Conservation (phyloP, 2,113 vertebrate species). For the Phoxinus phoxinus region DNA sequence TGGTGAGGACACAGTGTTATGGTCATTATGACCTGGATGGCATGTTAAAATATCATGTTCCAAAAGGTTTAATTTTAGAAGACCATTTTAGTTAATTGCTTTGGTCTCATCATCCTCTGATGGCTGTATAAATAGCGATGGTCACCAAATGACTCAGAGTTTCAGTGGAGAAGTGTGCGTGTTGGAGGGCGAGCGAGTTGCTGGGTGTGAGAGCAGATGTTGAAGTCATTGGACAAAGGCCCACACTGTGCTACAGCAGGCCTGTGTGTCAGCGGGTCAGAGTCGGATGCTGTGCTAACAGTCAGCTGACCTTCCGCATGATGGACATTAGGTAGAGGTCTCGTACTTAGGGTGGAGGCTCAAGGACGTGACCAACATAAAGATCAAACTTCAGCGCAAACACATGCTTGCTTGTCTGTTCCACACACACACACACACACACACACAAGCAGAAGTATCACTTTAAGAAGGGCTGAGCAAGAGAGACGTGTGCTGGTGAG, state of each 20-base stretch:
- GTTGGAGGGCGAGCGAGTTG: constrained; percentile 20
- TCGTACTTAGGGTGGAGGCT: constrained; percentile 50
- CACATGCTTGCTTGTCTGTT: constrained; percentile 36
- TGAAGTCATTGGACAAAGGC: constrained; percentile 53
- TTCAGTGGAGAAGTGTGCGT: constrained; percentile 7
- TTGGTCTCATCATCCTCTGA: constrained; percentile 12
- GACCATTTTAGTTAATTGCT: constrained; percentile 9
- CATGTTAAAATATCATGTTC: neutral
- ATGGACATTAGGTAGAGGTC: constrained; percentile 73
- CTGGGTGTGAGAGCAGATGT: constrained; percentile 44
- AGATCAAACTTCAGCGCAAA: constrained; percentile 21
- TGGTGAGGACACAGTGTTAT: neutral
- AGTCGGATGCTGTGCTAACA: constrained; percentile 72
- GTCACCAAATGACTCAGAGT: constrained; percentile 4
- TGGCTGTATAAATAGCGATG: constrained; percentile 8
- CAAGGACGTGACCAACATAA: constrained; percentile 26
- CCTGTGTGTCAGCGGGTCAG: constrained; percentile 51
- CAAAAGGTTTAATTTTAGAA: constrained; percentile 14
- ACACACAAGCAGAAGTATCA: neutral
- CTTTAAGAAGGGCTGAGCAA: neutral
- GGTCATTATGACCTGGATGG: neutral
- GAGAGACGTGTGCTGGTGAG: constrained; percentile 16
- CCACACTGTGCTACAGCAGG: constrained; percentile 48
- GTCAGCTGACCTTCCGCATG: constrained; percentile 83
- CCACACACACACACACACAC: constrained; percentile 50